Evolutionary conservation across 2,888 invertebrate genomes (phyloP).

Genomic region (Portevinia maculata): DNA sequence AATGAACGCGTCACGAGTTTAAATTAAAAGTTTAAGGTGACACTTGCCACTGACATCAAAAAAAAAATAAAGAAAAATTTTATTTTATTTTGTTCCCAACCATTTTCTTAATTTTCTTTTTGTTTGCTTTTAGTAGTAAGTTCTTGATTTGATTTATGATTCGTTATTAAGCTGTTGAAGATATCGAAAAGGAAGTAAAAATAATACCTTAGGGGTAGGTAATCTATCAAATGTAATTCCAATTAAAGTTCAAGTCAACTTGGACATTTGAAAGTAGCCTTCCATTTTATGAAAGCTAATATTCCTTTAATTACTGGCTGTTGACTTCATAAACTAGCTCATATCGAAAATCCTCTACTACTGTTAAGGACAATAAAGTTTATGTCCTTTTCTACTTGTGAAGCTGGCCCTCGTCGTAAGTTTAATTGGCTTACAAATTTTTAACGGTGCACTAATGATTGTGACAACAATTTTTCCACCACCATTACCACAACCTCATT

Average conservation of each 20-base stretch:
- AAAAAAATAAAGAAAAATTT: slow-evolving; percentile 9
- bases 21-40: slow-evolving; percentile 73
- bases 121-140: slow-evolving; percentile 34
- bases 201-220: slow-evolving; percentile 39
- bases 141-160: slow-evolving; percentile 67
- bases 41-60: slow-evolving; percentile 67
- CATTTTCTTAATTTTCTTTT: slow-evolving; percentile 34
- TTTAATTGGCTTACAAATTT: slow-evolving; percentile 73
- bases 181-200: slow-evolving; percentile 37
- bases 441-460: slow-evolving; percentile 69
- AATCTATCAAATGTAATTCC: slow-evolving; percentile 65
- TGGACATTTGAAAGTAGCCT: neutral
- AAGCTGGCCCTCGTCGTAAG: slow-evolving; percentile 34
- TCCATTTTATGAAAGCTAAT: slow-evolving; percentile 21
- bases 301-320: slow-evolving; percentile 2
- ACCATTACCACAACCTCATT: slow-evolving; percentile 28
- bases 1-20: slow-evolving; percentile 55
- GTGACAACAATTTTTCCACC: slow-evolving; percentile 70
- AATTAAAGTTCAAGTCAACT: slow-evolving; percentile 44
- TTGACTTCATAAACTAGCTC: slow-evolving; percentile 44
- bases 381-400: slow-evolving; percentile 50
- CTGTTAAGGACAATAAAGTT: slow-evolving; percentile 47
- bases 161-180: slow-evolving; percentile 58
- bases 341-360: neutral
- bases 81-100: neutral